Base-by-base conservation (phyloP, 1,140 invertebrate genomes). In the Diprion similis region DNA sequence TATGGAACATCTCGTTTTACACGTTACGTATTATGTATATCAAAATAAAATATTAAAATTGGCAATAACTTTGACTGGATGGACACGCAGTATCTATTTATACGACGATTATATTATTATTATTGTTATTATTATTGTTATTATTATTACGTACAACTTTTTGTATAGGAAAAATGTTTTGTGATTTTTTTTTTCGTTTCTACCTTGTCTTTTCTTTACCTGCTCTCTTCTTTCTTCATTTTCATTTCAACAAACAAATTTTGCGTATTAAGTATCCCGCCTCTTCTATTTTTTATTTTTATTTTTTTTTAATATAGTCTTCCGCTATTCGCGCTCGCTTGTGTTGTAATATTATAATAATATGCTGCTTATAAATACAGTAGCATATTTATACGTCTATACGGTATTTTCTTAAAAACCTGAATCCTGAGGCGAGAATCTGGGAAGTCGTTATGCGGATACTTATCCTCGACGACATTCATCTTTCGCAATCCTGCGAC, bases 401-500 rank as follows among this genome's bases (percentile, higher is more conserved):
- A 8, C 51, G 24, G 24, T 37, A 37, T 37, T 37, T 37, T 37
- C 24, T 37, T 37, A 37, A 37, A 37, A 37, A 37, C 24, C 24
- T 37, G 24, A 3, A 37, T 37, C 24, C 24, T 6, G 24, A 37
- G 24, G 24, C 24, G 24, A 37, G 24, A 37, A 37, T 37, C 24
- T 37, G 24, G 24, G 24, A 37, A 37, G 24, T 37, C 24, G 24
- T 37, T 37, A 37, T 37, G 24, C 24, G 24, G 24, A 37, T 37
- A 37, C 8, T 59, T 59, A 59, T 59, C 11, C 11, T 59, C 51
- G 51, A 15, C 51, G 51, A 59, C 4, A 81, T 86, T 87, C 81
- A 86, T 84, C 84, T 86, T 15, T 85, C 80, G 70, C 81, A 86
- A 19, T 59, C 51, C 51, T 59, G 51, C 3, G 80, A 74, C n/a